A percentile compares a stretch with the other conserved stretches of the same genome.
Conservation (phyloP, 2,113 vertebrate genomes). For the Serranochromis macrocephalus region DNA sequence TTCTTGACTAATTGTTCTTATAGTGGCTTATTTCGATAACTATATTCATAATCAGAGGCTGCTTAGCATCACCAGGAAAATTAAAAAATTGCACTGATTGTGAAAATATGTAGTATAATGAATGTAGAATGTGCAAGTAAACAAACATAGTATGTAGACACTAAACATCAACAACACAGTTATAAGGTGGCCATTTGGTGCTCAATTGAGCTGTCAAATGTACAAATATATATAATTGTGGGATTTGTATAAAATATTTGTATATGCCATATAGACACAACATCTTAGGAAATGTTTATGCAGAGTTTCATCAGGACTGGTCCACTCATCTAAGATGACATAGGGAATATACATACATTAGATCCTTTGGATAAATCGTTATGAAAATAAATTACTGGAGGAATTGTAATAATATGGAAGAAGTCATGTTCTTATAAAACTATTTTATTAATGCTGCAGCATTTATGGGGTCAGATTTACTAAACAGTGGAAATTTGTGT, state of each 20-base stretch:
- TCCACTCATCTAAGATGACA: neutral
- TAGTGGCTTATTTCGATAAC: neutral
- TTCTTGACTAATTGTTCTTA: neutral
- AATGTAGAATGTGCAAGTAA: neutral
- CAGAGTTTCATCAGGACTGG: neutral
- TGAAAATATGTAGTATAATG: rapidly evolving
- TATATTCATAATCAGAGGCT: neutral
- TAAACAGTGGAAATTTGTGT: neutral
- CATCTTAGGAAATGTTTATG: neutral
- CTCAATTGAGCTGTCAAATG: neutral
- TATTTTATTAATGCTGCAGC: neutral
- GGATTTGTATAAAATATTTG: neutral
- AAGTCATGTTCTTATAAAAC: neutral
- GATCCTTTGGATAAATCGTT: neutral
- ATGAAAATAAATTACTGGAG: neutral
- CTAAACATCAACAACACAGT: neutral
- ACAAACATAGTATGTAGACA: neutral
- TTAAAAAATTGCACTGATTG: neutral
- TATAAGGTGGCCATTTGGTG: neutral
- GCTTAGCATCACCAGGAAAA: neutral
- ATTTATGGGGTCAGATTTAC: neutral
- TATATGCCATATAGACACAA: neutral
- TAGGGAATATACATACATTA: neutral
- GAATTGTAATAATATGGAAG: neutral
- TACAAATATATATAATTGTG: neutral